A percentile compares a stretch with the other conserved stretches of the same genome.
These are phyloP conservation scores for Dasyprocta punctata DNA, from an alignment of 2,113 vertebrate species.

Conservation along the genomic window DNA sequence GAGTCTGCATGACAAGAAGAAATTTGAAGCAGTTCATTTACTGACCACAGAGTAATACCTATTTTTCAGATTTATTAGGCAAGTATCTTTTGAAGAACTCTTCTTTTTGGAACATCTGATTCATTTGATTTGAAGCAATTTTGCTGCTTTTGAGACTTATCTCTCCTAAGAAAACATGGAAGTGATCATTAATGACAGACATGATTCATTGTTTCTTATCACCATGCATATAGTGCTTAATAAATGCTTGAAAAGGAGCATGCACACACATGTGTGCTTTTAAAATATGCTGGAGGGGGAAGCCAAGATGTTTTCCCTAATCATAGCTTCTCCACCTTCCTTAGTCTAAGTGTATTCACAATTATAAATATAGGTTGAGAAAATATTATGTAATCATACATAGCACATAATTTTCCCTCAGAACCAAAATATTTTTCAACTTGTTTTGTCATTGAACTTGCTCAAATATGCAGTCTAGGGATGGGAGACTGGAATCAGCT, in stretches of 20 bases:
- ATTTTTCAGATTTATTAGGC: background rate
- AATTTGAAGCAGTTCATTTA: background rate
- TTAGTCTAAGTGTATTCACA: background rate
- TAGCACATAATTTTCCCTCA: background rate
- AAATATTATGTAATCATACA: background rate
- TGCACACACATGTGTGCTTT: background rate
- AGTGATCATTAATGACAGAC: background rate
- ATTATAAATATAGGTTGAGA: slow-evolving; percentile 18
- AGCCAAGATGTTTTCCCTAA: background rate
- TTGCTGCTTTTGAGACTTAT: background rate
- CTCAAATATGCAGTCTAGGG: slow-evolving; percentile 68
- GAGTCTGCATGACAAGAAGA: background rate
- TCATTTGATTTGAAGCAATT: background rate
- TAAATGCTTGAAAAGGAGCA: background rate
- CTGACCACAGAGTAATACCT: background rate
- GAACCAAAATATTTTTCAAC: slow-evolving; percentile 50
- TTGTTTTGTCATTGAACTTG: slow-evolving; percentile 71
- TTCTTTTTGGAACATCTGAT: background rate
- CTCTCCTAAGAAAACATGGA: background rate
- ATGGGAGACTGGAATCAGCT: slow-evolving; percentile 68
- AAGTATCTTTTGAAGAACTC: background rate
- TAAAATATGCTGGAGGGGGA: background rate
- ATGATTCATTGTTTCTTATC: background rate
- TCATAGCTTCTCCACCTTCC: background rate
- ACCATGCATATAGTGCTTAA: background rate